phyloP scores from a whole-genome alignment of 1,140 invertebrate species.

The Trinorchestia longiramus region DNA sequence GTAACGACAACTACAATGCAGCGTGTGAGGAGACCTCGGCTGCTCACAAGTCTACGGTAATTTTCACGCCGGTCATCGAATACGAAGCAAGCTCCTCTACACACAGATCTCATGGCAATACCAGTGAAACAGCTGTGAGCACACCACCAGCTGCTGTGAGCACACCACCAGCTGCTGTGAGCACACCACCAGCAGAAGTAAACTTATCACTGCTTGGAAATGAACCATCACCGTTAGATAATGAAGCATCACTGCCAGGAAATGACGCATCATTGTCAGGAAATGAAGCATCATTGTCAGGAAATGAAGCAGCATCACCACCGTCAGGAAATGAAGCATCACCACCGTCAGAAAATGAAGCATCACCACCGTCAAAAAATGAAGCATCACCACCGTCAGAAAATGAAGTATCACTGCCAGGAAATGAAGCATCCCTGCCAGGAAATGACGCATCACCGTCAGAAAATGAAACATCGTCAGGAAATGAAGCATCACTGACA shows the following conservation, averaged over 20 bases:
- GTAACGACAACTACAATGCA: too few relatives aligned
- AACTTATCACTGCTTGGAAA: background rate
- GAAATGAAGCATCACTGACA: background rate
- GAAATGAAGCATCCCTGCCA: background rate
- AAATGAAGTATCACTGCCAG: background rate
- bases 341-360: background rate
- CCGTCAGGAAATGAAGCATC: background rate
- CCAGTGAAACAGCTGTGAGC: too few relatives aligned
- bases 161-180: background rate
- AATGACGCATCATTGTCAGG: background rate
- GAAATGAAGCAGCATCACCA: too few relatives aligned
- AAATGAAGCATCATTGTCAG: background rate
- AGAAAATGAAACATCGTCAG: background rate
- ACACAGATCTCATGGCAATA: too few relatives aligned
- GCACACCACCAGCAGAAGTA: background rate
- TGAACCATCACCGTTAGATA: background rate
- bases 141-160: background rate
- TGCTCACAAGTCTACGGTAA: too few relatives aligned
- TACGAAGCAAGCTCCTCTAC: too few relatives aligned
- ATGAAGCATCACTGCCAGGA: too few relatives aligned
- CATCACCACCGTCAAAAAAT: background rate
- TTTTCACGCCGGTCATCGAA: too few relatives aligned
- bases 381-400: background rate
- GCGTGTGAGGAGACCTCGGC: too few relatives aligned
- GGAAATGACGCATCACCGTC: too few relatives aligned